Evolutionary conservation across 2,113 vertebrate species (phyloP).

Genomic region (Tautogolabrus adspersus): DNA sequence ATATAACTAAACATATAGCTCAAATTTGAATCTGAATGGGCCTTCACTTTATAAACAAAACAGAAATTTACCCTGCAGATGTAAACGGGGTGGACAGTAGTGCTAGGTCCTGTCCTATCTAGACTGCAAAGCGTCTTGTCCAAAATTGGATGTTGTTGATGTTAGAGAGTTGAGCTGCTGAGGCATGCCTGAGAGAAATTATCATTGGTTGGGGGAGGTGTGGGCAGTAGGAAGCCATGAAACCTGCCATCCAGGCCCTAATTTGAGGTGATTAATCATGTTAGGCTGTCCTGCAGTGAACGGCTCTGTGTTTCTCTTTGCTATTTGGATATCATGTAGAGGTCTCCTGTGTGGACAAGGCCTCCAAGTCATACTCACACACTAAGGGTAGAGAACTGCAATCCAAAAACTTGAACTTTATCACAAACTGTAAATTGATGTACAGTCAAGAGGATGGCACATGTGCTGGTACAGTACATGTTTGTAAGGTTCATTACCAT

Average conservation of each 20-base stretch:
- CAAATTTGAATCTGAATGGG: too few relatives aligned
- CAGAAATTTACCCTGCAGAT: background rate
- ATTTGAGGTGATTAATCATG: constrained; percentile 87
- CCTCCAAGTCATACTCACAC: constrained; percentile 36
- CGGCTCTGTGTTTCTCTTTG: constrained; percentile 77
- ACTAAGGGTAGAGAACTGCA: constrained; percentile 11
- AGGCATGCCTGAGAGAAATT: constrained; percentile 69
- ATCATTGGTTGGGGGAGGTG: constrained; percentile 64
- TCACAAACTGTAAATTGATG: background rate
- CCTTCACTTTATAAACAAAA: background rate
- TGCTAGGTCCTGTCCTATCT: background rate
- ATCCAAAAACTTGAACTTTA: background rate
- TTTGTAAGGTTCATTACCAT: background rate
- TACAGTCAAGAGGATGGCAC: background rate
- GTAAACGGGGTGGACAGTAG: constrained; percentile 6
- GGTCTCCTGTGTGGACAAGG: constrained; percentile 34
- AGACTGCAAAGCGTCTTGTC: constrained; percentile 60
- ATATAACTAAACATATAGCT: too few relatives aligned
- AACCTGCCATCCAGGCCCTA: constrained; percentile 80
- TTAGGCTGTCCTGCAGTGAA: constrained; percentile 77
- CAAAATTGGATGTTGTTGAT: constrained; percentile 71
- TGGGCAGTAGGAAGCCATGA: constrained; percentile 75
- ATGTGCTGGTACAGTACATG: background rate
- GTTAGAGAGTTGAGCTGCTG: constrained; percentile 58
- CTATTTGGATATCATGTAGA: constrained; percentile 65